Conservation (phyloP, 2,888 invertebrate genomes). For the Maniola hyperantus region DNA sequence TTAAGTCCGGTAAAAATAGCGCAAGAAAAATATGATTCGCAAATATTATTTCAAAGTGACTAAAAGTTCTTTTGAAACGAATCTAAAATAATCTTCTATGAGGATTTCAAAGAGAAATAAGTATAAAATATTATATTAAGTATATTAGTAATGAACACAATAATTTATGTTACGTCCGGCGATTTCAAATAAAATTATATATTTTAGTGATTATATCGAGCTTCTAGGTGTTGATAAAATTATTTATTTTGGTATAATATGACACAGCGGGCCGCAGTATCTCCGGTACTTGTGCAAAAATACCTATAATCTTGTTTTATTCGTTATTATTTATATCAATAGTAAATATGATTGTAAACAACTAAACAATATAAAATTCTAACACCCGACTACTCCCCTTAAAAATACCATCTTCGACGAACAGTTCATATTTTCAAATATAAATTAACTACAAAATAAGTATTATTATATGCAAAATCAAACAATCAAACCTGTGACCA, state of each 20-base stretch:
- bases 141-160: background rate
- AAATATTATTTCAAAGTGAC: background rate
- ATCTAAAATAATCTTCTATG: background rate
- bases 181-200: background rate
- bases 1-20: too few relatives aligned
- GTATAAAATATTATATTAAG: background rate
- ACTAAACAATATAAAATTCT: too few relatives aligned
- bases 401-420: too few relatives aligned
- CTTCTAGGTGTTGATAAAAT: conserved; percentile 4
- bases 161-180: conserved; percentile 4
- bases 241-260: background rate
- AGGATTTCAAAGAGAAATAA: background rate
- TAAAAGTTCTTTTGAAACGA: background rate
- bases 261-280: background rate
- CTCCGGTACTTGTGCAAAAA: background rate
- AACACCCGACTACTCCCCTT: too few relatives aligned
- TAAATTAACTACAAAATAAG: too few relatives aligned
- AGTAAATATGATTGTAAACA: too few relatives aligned
- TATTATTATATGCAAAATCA: too few relatives aligned
- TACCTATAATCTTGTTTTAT: background rate
- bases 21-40: too few relatives aligned
- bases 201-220: background rate
- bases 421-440: too few relatives aligned
- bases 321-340: too few relatives aligned
- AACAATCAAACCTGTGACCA: too few relatives aligned